Conservation (phyloP, 1,140 invertebrate species). For the Zaprionus capensis region DNA sequence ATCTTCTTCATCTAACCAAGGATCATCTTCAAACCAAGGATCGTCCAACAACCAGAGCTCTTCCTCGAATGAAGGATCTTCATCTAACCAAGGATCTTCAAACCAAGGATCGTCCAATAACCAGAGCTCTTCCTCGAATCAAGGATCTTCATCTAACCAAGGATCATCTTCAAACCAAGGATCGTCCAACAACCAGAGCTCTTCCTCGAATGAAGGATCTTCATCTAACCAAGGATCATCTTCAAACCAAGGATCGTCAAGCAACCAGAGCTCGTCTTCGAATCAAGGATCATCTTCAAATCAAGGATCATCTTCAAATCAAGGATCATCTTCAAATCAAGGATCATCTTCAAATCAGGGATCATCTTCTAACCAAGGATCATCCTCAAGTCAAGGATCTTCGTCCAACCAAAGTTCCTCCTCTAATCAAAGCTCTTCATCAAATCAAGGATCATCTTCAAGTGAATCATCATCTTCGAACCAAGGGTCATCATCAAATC, state of each 20-base stretch:
- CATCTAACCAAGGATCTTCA: conserved; percentile 36
- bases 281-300: conserved; percentile 25
- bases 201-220: conserved; percentile 47
- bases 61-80: conserved; percentile 20
- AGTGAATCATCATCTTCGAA: conserved; percentile 45
- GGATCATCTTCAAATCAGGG: conserved; percentile 39
- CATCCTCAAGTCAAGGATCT: conserved; percentile 48
- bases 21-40: conserved; percentile 29
- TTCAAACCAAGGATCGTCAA: conserved; percentile 24
- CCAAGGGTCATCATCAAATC: conserved; percentile 47
- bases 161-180: conserved; percentile 48
- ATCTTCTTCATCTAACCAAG: conserved; percentile 22
- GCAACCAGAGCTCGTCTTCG: conserved; percentile 29
- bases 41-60: conserved; percentile 31
- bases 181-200: conserved; percentile 39
- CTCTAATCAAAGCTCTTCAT: conserved; percentile 39
- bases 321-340: conserved; percentile 36
- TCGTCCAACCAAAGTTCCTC: conserved; percentile 21
- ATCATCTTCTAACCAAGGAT: conserved; percentile 39
- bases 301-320: conserved; percentile 29
- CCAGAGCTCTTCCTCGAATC: conserved; percentile 44
- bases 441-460: conserved; percentile 42
- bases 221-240: conserved; percentile 21
- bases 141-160: conserved; percentile 47
- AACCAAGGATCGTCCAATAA: conserved; percentile 50